Conservation (phyloP, 53 echinoderm and acorn worm species). For the Paelopatides confundens region DNA sequence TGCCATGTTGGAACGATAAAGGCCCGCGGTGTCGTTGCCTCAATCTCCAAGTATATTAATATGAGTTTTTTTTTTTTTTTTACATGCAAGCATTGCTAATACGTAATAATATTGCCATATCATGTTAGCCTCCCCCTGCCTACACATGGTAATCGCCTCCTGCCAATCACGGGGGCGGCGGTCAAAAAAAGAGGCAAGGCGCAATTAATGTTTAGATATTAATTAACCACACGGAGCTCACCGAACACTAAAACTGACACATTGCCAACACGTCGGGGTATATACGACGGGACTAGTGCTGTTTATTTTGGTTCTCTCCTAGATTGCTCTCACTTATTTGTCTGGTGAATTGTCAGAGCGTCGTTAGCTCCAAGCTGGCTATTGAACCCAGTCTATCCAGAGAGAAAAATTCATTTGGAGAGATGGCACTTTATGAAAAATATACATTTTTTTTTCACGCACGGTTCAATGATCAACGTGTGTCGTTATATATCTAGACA, state of each 20-base stretch:
- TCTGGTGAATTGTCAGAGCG: neutral
- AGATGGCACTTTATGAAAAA: no score
- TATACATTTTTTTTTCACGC: no score
- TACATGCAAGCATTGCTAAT: neutral
- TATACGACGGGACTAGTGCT: neutral
- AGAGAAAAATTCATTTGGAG: no score
- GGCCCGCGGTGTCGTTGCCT: constrained; percentile 15
- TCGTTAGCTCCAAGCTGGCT: neutral
- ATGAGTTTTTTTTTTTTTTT: neutral
- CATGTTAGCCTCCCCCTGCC: no score
- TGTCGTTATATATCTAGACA: no score
- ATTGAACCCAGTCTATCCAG: neutral
- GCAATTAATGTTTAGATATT: constrained; percentile 50
- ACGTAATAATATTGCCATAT: neutral
- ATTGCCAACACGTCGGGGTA: neutral
- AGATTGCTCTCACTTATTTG: constrained; percentile 30
- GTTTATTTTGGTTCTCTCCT: constrained; percentile 26
- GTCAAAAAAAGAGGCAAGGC: neutral
- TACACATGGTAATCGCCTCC: neutral
- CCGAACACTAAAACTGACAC: neutral
- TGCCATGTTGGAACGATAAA: constrained; percentile 49
- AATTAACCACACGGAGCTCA: constrained; percentile 17
- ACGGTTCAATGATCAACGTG: no score
- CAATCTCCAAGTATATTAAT: neutral
- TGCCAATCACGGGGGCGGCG: constrained; percentile 45